These are phyloP conservation scores for Scytalopus superciliaris DNA, from an alignment of 2,113 vertebrate genomes.

Conservation along the genomic window DNA sequence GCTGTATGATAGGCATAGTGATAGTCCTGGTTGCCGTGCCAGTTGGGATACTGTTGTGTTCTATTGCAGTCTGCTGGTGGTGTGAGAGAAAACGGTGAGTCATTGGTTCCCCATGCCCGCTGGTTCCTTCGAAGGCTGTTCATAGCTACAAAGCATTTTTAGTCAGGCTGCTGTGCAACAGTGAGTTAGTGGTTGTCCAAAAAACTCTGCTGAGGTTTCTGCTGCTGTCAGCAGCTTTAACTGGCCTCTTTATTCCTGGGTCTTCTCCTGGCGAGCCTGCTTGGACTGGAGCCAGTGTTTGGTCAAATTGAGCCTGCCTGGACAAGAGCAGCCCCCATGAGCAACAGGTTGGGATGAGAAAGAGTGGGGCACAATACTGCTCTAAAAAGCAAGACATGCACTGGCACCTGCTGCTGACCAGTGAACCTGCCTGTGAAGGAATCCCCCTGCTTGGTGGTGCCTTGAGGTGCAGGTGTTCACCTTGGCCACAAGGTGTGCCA, in stretches of 20 bases:
- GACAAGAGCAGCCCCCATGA: not conserved
- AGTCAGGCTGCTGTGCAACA: not conserved
- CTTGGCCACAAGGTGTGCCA: not conserved
- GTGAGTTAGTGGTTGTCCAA: not conserved
- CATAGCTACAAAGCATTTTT: not conserved
- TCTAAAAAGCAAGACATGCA: not conserved
- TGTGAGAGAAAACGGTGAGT: not conserved
- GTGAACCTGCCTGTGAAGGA: accelerated
- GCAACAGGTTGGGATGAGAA: not conserved
- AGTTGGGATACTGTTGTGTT: not conserved
- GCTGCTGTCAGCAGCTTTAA: not conserved
- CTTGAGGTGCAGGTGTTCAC: not conserved
- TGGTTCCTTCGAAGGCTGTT: not conserved
- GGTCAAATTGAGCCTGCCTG: not conserved
- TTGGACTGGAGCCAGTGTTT: not conserved
- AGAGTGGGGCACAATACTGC: not conserved
- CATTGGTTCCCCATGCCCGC: not conserved
- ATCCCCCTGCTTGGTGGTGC: accelerated
- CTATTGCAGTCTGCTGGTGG: not conserved
- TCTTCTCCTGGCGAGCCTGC: not conserved
- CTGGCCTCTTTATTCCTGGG: not conserved
- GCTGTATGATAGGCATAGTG: not conserved
- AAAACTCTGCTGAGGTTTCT: not conserved
- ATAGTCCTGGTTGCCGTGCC: not conserved
- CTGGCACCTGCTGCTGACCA: not conserved